These are phyloP conservation scores for Bovichtus diacanthus DNA, from an alignment of 2,797 vertebrate genomes.

Conservation along the genomic window DNA sequence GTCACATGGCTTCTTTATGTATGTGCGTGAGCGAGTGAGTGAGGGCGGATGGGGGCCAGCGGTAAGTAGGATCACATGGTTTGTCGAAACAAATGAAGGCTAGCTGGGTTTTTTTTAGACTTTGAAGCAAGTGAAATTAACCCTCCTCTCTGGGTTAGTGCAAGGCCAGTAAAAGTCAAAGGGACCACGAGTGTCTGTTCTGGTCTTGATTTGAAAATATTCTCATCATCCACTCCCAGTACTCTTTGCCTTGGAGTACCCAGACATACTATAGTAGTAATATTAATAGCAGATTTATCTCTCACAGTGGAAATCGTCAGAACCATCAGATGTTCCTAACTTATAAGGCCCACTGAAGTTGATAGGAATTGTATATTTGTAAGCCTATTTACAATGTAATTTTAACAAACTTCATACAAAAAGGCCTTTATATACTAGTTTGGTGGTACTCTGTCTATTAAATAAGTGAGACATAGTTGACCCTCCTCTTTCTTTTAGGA, in stretches of 20 bases:
- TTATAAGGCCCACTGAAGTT: too few relatives aligned
- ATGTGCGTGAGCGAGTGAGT: conserved; percentile 1
- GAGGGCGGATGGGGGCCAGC: not conserved
- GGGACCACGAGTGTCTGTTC: not conserved
- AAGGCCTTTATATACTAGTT: too few relatives aligned
- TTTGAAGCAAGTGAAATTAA: conserved; percentile 1
- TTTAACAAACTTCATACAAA: too few relatives aligned
- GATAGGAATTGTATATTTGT: too few relatives aligned
- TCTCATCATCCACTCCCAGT: not conserved
- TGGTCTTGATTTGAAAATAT: not conserved
- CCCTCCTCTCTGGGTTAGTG: conserved; percentile 2
- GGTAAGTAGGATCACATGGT: conserved; percentile 53
- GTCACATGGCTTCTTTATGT: conserved; percentile 46
- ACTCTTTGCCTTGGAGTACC: not conserved
- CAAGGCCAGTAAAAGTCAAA: not conserved
- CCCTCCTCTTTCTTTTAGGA: too few relatives aligned
- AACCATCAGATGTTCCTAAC: not conserved
- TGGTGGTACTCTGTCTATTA: too few relatives aligned
- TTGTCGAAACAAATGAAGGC: conserved; percentile 27
- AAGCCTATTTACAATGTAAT: too few relatives aligned
- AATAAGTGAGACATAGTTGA: too few relatives aligned
- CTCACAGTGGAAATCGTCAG: not conserved
- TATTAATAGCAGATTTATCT: not conserved
- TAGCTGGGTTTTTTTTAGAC: conserved; percentile 8
- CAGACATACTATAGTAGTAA: not conserved